Conservation (phyloP, 2,113 vertebrate species). For the Cygnus buccinator region DNA sequence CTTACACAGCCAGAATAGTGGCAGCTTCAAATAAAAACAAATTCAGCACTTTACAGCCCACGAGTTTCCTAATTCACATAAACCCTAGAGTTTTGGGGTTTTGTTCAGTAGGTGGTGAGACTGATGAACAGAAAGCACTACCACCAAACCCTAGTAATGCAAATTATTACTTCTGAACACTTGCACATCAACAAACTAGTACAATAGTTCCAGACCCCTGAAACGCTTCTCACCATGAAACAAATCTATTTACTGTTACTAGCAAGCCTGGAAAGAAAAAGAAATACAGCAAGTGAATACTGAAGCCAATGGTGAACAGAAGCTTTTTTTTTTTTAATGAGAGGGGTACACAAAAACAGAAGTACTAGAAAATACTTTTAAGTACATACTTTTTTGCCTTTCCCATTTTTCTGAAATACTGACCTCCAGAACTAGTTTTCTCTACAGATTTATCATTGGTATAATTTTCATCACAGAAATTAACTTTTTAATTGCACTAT, state of each 20-base stretch:
- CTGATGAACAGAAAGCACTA: background rate
- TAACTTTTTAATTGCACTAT: background rate
- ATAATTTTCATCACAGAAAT: background rate
- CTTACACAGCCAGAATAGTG: background rate
- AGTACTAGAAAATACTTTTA: background rate
- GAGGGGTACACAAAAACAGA: background rate
- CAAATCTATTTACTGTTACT: background rate
- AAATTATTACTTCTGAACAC: background rate
- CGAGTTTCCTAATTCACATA: background rate
- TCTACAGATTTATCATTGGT: background rate
- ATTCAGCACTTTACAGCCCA: background rate
- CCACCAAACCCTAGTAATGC: background rate
- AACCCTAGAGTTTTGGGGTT: fast-evolving
- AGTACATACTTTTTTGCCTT: background rate
- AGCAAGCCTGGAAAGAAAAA: background rate
- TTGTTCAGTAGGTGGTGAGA: background rate
- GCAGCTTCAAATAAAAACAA: background rate
- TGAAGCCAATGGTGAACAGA: background rate
- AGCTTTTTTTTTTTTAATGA: background rate
- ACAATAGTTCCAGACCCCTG: background rate
- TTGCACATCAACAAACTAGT: background rate
- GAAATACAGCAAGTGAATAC: background rate
- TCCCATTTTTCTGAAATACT: background rate
- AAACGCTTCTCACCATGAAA: background rate
- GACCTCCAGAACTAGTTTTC: background rate